These are phyloP conservation scores for Microchirus variegatus DNA, from an alignment of 2,797 vertebrate genomes.

Conservation along the genomic window DNA sequence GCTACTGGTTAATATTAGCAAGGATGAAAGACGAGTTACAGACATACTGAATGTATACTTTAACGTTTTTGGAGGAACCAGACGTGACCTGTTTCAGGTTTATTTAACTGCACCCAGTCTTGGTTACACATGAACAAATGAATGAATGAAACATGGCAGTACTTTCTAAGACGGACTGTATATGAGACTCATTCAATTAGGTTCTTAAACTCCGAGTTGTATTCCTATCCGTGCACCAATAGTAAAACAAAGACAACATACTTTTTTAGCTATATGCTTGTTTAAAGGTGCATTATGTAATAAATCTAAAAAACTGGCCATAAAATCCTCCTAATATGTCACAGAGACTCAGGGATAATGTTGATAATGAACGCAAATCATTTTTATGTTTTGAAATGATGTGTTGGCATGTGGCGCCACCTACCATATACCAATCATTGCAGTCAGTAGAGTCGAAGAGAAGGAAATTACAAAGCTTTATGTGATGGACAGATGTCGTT, in stretches of 20 bases:
- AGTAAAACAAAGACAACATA: not conserved
- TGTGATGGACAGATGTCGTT: too few relatives aligned
- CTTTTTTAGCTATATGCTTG: too few relatives aligned
- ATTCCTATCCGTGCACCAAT: slow-evolving; percentile 2
- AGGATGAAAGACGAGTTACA: slow-evolving; percentile 28
- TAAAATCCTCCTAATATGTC: too few relatives aligned
- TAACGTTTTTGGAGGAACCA: slow-evolving; percentile 26
- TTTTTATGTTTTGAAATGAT: too few relatives aligned
- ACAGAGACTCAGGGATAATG: too few relatives aligned
- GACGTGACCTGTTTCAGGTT: slow-evolving; percentile 18
- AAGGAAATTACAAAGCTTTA: too few relatives aligned
- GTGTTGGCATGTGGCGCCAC: too few relatives aligned
- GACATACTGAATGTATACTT: slow-evolving; percentile 3
- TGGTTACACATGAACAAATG: not conserved
- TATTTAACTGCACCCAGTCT: slow-evolving; percentile 8
- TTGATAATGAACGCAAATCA: too few relatives aligned
- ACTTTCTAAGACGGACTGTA: not conserved
- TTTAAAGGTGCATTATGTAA: too few relatives aligned
- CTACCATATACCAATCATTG: too few relatives aligned
- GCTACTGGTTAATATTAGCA: slow-evolving; percentile 55
- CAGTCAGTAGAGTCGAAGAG: too few relatives aligned
- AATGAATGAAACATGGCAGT: slow-evolving; percentile 24
- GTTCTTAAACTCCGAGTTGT: slow-evolving; percentile 6
- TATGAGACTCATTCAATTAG: not conserved
- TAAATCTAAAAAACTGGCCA: too few relatives aligned